Conservation (phyloP, 2,888 invertebrate genomes). For the Polylopha cassiicola region DNA sequence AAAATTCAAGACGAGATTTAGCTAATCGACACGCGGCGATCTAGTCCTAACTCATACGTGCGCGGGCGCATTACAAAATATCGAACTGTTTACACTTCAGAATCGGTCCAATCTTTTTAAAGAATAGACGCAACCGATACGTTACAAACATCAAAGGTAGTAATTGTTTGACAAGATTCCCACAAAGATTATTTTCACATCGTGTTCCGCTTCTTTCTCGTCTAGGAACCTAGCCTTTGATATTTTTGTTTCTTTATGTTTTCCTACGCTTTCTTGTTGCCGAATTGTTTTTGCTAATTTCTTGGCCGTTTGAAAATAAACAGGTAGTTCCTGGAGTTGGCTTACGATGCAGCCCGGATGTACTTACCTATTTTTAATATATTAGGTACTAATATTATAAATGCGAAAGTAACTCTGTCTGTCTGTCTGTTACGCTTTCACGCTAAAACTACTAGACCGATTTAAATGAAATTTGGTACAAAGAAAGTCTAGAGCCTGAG, state of each 20-base stretch:
- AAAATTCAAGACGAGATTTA: too few relatives aligned
- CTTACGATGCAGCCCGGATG: neutral
- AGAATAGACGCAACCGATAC: conserved; percentile 26
- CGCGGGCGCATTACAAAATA: conserved; percentile 24
- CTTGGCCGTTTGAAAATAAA: too few relatives aligned
- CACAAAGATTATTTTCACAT: conserved; percentile 34
- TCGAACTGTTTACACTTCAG: conserved; percentile 28
- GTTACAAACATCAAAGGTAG: conserved; percentile 34
- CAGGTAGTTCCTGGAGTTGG: too few relatives aligned
- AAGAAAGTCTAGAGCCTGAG: too few relatives aligned
- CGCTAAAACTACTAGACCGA: too few relatives aligned
- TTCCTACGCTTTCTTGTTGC: neutral
- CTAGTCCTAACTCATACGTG: too few relatives aligned
- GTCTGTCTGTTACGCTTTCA: too few relatives aligned
- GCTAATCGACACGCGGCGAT: too few relatives aligned
- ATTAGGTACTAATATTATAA: too few relatives aligned
- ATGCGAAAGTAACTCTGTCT: too few relatives aligned
- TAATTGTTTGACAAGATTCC: conserved; percentile 39
- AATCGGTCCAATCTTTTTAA: conserved; percentile 30
- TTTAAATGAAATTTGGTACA: too few relatives aligned
- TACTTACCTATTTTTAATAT: too few relatives aligned
- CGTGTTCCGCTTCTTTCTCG: conserved; percentile 21
- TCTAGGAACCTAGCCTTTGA: conserved; percentile 10
- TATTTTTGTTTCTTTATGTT: conserved; percentile 17
- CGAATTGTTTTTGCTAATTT: conserved; percentile 14